phyloP scores from a whole-genome alignment of 2,888 invertebrate species.

The Sthenelais limicola region DNA sequence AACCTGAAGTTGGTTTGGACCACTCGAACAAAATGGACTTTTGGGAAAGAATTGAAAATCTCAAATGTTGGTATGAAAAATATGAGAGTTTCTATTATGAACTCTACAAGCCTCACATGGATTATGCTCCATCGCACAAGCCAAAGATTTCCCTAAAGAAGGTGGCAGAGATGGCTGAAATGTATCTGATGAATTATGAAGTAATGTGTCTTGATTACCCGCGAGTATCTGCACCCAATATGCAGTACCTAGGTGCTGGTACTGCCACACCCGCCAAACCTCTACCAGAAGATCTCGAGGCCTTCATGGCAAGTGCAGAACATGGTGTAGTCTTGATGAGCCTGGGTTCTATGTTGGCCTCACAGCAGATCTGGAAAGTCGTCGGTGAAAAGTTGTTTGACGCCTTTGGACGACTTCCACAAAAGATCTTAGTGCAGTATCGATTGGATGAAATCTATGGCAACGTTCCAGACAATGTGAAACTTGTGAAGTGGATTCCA shows the following conservation, averaged over 20 bases:
- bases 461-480: slow-evolving; percentile 27
- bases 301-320: slow-evolving; percentile 3
- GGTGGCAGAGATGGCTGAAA: slow-evolving; percentile 24
- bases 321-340: slow-evolving; percentile 25
- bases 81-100: no score
- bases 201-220: slow-evolving; percentile 29
- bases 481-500: slow-evolving; percentile 8
- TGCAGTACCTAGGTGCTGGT: slow-evolving; percentile 16
- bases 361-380: neutral
- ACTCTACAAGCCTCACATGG: no score
- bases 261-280: slow-evolving; percentile 3
- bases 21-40: slow-evolving; percentile 24
- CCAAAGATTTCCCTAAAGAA: neutral
- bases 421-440: neutral
- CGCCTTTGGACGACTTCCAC: neutral
- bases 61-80: neutral
- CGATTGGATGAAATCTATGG: neutral
- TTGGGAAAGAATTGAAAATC: slow-evolving; percentile 23
- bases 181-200: slow-evolving; percentile 37
- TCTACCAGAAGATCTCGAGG: slow-evolving; percentile 1
- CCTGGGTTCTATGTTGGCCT: slow-evolving; percentile 1
- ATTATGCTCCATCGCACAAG: no score
- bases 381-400: neutral
- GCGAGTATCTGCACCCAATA: slow-evolving; percentile 29
- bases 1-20: slow-evolving; percentile 6